phyloP scores from a whole-genome alignment of 2,113 vertebrate genomes.

The Saccopteryx bilineata region DNA sequence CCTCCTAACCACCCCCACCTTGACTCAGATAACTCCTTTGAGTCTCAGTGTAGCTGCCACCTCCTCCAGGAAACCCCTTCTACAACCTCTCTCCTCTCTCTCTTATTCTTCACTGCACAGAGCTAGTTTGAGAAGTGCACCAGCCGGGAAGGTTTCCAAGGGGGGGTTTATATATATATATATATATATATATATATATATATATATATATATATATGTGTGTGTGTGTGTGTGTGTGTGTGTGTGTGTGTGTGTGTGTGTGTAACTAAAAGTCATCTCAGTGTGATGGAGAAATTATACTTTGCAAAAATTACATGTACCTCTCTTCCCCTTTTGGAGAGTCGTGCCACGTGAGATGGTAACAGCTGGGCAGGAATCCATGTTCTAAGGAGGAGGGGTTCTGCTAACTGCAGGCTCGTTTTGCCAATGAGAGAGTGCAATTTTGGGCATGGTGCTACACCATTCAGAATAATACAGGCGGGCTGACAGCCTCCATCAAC shows the following conservation, averaged over 20 bases:
- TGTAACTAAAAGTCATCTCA: not conserved
- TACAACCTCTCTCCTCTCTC: not conserved
- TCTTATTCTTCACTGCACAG: not conserved
- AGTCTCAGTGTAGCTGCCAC: not conserved
- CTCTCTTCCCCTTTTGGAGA: not conserved
- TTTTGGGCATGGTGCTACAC: not conserved
- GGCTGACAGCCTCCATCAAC: not conserved
- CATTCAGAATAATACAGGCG: not conserved
- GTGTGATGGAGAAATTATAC: not conserved
- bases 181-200: too few relatives aligned
- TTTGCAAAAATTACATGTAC: not conserved
- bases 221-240: too few relatives aligned
- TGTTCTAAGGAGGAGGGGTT: not conserved
- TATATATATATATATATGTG: too few relatives aligned
- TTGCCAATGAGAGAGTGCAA: not conserved
- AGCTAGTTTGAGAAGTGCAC: not conserved
- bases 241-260: too few relatives aligned
- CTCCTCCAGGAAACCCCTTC: not conserved
- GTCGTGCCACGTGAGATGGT: accelerated
- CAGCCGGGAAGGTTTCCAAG: not conserved
- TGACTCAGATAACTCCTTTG: not conserved
- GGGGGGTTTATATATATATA: too few relatives aligned
- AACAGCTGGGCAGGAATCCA: too few relatives aligned
- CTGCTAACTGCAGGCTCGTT: not conserved
- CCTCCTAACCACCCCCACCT: not conserved